Evolutionary conservation across 2,797 vertebrate species (phyloP), one percentile per base, ranked within the genome.

Genomic region (Linurgus olivaceus): DNA sequence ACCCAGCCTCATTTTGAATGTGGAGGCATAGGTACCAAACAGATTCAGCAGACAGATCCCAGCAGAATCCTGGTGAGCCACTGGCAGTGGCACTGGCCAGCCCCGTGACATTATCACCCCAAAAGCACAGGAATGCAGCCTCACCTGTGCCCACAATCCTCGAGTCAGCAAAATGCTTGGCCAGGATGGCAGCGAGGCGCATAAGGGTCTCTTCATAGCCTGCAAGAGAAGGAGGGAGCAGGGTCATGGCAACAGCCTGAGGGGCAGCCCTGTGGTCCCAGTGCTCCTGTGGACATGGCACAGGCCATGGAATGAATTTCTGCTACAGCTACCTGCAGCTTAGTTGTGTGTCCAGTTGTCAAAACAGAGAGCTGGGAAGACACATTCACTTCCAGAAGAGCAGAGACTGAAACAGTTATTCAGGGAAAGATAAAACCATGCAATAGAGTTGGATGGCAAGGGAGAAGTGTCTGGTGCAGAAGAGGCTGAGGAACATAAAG

Each of bases 71-170:
- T 71, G 37, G 19, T 59, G 57, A 83, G 35, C 47, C 70, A 35
- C 38, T 7, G 6, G 52, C 38, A 57, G 13, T 15, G 48, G 52
- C 47, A 66, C 29, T 2, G 1, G 35, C 24, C 48, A 86, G 40
- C 71, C 17, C 37, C n/a, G 31, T 40, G 55, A 44, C 16, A 26
- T 50, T 23, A 42, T 35, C 35, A 77, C 12, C 47, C n/a, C 71
- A 40, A 38, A 35, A 63, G 37, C 73, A 81, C 66, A 90, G 31
- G 42, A 67, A 10, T n/a, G 70, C 16, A 74, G 63, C 50, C 94
- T 98, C 92, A 99, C 99, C 99, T 38, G 99, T 99, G 79, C 99
- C 99, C 33, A 99, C 98, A 8, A 99, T 99, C 50, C 99, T 98
- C 0, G 98, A 97, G 92, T 99, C 99, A 11, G 99, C 99, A 88